Evolutionary conservation across 92 coral and sea anemone species (phyloP).

Genomic region (Montipora capitata): DNA sequence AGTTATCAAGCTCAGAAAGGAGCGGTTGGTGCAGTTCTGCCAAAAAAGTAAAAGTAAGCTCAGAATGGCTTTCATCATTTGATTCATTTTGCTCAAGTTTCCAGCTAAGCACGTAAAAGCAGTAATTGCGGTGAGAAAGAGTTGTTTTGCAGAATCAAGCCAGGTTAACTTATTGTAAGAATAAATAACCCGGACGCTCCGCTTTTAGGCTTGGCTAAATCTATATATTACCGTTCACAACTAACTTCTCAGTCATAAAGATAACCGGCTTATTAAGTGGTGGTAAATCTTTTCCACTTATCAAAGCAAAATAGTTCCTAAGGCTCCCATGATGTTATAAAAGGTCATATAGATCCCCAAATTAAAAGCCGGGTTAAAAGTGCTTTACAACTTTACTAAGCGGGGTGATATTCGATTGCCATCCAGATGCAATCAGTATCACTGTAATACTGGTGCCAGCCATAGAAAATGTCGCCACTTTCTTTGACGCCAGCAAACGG

Average conservation of each 20-base stretch:
- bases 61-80: too few species aligned
- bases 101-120: too few species aligned
- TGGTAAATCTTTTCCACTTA: background rate
- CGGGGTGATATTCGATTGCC: slow-evolving; percentile 85
- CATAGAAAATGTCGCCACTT: slow-evolving; percentile 69
- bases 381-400: background rate
- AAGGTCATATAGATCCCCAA: background rate
- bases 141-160: too few species aligned
- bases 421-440: slow-evolving; percentile 90
- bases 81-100: too few species aligned
- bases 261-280: background rate
- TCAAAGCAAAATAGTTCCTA: background rate
- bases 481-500: slow-evolving; percentile 78
- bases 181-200: too few species aligned
- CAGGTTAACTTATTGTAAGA: too few species aligned
- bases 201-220: too few species aligned
- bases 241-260: background rate
- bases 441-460: slow-evolving; percentile 87
- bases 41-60: too few species aligned
- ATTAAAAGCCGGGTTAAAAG: background rate
- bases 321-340: background rate
- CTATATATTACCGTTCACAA: too few species aligned
- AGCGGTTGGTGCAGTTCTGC: too few species aligned
- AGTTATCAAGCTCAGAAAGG: too few species aligned
- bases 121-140: too few species aligned